phyloP scores from a whole-genome alignment of 2,113 vertebrate genomes.

The Pimephales promelas region DNA sequence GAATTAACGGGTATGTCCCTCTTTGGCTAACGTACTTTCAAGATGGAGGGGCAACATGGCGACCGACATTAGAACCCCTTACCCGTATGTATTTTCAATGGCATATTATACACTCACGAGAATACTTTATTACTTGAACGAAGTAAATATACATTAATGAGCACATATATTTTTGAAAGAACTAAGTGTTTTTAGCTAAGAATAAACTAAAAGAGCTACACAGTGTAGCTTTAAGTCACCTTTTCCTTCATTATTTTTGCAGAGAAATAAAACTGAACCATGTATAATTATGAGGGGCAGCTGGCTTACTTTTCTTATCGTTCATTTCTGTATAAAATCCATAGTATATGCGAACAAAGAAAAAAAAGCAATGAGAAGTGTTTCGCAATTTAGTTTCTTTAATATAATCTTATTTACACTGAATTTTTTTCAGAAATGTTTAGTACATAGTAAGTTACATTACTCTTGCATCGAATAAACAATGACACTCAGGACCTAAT shows the following conservation, averaged over 20 bases:
- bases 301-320: neutral
- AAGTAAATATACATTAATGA: too few relatives aligned
- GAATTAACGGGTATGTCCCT: too few relatives aligned
- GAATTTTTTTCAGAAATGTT: constrained; percentile 81
- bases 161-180: too few relatives aligned
- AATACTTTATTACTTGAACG: too few relatives aligned
- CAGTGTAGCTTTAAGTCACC: too few relatives aligned
- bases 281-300: neutral
- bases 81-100: too few relatives aligned
- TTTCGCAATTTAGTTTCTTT: constrained; percentile 79
- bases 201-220: too few relatives aligned
- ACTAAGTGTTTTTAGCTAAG: too few relatives aligned
- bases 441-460: constrained; percentile 83
- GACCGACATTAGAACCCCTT: too few relatives aligned
- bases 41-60: too few relatives aligned
- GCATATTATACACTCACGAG: too few relatives aligned
- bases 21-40: too few relatives aligned
- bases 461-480: constrained; percentile 81
- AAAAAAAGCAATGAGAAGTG: constrained; percentile 27
- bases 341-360: neutral
- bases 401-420: constrained; percentile 85
- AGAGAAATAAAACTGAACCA: neutral
- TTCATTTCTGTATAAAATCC: neutral
- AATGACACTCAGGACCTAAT: constrained; percentile 77
- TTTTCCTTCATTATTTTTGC: neutral